Percentiles rank a stretch among this genome's conserved stretches.
Conservation (phyloP, 2,888 invertebrate genomes). For the Melanotus villosus region DNA sequence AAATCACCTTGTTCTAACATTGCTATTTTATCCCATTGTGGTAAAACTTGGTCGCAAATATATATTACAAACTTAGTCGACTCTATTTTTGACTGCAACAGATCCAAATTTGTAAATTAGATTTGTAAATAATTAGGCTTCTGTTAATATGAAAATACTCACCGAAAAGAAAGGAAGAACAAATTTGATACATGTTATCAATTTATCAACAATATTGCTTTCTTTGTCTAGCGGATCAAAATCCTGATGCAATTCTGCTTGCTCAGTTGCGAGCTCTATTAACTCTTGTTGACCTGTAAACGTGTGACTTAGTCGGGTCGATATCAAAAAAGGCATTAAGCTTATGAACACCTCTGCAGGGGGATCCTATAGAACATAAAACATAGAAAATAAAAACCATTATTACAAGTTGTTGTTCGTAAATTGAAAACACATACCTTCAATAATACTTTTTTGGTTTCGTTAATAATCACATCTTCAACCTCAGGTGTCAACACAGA, state of each 20-base stretch:
- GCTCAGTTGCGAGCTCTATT: slow-evolving; percentile 87
- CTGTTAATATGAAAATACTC: too few relatives aligned
- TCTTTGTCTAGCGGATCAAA: slow-evolving; percentile 75
- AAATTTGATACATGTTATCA: slow-evolving; percentile 89
- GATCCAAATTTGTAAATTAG: too few relatives aligned
- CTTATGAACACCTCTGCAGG: slow-evolving; percentile 93
- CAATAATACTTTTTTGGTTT: slow-evolving; percentile 85
- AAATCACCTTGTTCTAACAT: slow-evolving; percentile 74
- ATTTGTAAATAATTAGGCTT: too few relatives aligned
- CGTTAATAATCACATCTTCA: slow-evolving; percentile 86
- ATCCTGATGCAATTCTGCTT: slow-evolving; percentile 82
- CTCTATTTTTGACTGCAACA: slow-evolving; percentile 84
- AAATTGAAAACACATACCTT: slow-evolving; percentile 70
- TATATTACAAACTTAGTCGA: slow-evolving; percentile 88
- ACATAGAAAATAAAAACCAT: not conserved
- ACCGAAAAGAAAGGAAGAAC: slow-evolving; percentile 92
- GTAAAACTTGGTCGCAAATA: slow-evolving; percentile 88
- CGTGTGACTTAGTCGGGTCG: slow-evolving; percentile 86
- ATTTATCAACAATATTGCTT: slow-evolving; percentile 81
- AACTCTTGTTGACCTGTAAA: slow-evolving; percentile 89
- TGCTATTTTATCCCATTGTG: slow-evolving; percentile 79
- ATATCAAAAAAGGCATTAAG: slow-evolving; percentile 88
- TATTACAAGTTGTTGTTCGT: not conserved
- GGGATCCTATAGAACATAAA: slow-evolving; percentile 86
- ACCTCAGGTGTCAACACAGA: slow-evolving; percentile 86